Evolutionary conservation across 2,888 invertebrate species (phyloP), one percentile per base, ranked within the genome.

Genomic region (Oligia fasciuncula): DNA sequence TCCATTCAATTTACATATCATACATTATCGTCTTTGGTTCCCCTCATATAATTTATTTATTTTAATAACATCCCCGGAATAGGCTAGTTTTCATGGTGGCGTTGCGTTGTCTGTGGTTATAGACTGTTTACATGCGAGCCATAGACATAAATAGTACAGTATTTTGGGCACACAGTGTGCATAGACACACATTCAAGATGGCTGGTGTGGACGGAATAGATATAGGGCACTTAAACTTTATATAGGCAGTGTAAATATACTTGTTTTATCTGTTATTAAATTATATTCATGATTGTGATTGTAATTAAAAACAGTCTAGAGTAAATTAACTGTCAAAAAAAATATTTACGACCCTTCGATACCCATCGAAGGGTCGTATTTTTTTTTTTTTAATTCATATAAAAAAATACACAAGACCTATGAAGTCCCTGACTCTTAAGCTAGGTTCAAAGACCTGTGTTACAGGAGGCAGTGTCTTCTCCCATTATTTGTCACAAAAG

Each of bases 91-190:
- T 94, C 94, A 93, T 95, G 94, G 91, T 90, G 92, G 94, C 92
- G 94, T 91, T 89, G 91, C 91, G 91, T 91, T 93, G 93, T 94
- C 92, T 92, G 90, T 89, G 91, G 92, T 96, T 96, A 96, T 95
- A 95, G 95, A 89, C 91, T 90, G 93, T 95, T 95, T 93, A 94
- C 96, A 96, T 96, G 96, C 96, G 90, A 96, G 89, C 92, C 91
- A 76, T 90, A 81, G 76, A 84, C 85, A 84, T 88, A 89, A 88
- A 88, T 88, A 88, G 89, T 85, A 81, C 79, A 77, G 69, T 85
- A 81, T 87, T 87, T 87, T 71, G 89, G 85, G 73, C 73, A 69
- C 77, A 51, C 46, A 49, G 77, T 83, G 40, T 83, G 67, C 74
- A 79, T 77, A 85, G 78, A 74, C 80, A 87, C 79, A 87, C 78